Base-by-base conservation (phyloP, 2,113 vertebrate species). In the Poecile atricapillus region DNA sequence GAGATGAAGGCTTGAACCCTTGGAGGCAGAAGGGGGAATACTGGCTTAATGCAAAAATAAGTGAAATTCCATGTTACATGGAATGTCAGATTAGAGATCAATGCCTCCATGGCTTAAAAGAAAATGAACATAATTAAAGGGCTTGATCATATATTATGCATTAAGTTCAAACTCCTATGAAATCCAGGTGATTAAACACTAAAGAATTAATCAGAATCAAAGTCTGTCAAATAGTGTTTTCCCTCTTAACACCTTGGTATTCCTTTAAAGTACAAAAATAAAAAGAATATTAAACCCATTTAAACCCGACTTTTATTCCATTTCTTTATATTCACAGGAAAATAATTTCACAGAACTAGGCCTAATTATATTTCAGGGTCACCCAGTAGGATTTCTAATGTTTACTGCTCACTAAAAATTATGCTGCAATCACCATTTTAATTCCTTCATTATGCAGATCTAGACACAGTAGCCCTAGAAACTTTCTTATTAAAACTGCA, bases 61-160 rank as follows among this genome's bases (percentile, higher is more conserved):
- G 73, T 94, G 79, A 95, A 95, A 96, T 96, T 96, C 94, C 90
- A 92, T 71, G 88, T 90, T 92, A 83, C 25, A 75, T 90, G 90
- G 79, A 93, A 95, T 81, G 92, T 95, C 96, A 96, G 93, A 95
- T 92, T 90, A 95, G 67, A 93, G 86, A 92, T 95, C 91, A 94
- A 16, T 87, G 86, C 68, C 28, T 86, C 73, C 37, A 52, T 21
- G 49, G 80, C 76, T 95, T 89, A 93, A 94, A 95, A 96, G 85
- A 90, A 97, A 94, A 90, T 77, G 64, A 94, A 94, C 59, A 75
- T 95, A 97, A 96, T 96, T 96, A 95, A 95, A 91, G 55, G 83
- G 71, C 83, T 94, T 94, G 90, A 96, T 91, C 79, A 86, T 86
- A 77, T 59, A 94, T 78, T 94, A 88, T 53, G 65, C 8, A 31